These are phyloP conservation scores for Allophyes oxyacanthae DNA, from an alignment of 2,888 invertebrate genomes.

Conservation along the genomic window DNA sequence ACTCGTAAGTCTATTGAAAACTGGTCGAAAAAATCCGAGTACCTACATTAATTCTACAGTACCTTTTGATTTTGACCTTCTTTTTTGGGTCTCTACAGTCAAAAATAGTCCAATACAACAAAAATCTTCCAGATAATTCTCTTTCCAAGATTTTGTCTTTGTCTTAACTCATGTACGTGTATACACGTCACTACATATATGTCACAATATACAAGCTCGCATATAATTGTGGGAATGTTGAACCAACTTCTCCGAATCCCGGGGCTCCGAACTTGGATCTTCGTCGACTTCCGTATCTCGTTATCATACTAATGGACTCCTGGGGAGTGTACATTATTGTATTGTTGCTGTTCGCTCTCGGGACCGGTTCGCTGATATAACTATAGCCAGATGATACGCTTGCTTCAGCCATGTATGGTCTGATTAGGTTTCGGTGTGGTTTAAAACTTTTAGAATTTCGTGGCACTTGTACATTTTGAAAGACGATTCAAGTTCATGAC, in stretches of 20 bases:
- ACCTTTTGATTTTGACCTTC: too few relatives aligned
- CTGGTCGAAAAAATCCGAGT: too few relatives aligned
- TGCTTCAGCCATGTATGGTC: slow-evolving; percentile 5
- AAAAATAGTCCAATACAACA: too few relatives aligned
- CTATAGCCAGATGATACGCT: slow-evolving; percentile 21
- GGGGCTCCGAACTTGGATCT: slow-evolving; percentile 55
- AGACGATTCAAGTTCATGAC: too few relatives aligned
- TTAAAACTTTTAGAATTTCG: background rate
- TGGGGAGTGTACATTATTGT: slow-evolving; percentile 66
- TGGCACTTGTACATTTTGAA: too few relatives aligned
- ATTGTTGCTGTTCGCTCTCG: slow-evolving; percentile 58
- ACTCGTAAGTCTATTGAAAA: too few relatives aligned
- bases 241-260: slow-evolving; percentile 49
- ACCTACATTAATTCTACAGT: too few relatives aligned
- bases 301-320: slow-evolving; percentile 78
- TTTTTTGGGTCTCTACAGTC: too few relatives aligned
- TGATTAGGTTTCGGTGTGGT: slow-evolving; percentile 20
- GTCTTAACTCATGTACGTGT: too few relatives aligned
- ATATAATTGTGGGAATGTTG: slow-evolving; percentile 55
- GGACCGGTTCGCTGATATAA: slow-evolving; percentile 47
- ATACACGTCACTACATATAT: slow-evolving; percentile 25
- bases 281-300: slow-evolving; percentile 62
- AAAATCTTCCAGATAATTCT: too few relatives aligned
- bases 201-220: slow-evolving; percentile 31
- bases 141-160: too few relatives aligned